Evolutionary conservation across 2,113 vertebrate species (phyloP), one percentile per base, ranked within the genome.

Genomic region (Zingel zingel): DNA sequence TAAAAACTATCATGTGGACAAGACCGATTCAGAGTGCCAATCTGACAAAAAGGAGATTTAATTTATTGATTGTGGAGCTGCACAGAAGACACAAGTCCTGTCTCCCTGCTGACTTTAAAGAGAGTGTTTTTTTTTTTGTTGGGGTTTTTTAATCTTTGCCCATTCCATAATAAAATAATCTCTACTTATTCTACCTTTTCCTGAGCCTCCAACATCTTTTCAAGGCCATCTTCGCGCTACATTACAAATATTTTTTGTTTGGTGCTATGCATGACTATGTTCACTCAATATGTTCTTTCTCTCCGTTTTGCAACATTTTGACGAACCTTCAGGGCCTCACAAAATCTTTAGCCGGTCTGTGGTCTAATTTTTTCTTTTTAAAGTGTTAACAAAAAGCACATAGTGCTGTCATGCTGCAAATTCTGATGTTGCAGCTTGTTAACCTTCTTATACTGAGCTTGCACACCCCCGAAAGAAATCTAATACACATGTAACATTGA

Each of bases 61-160:
- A 73, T 23, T 51, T 61, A 36, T 50, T 62, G 48, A 27, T 69
- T 62, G 68, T 57, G 58, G 12, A 56, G 48, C 56, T 23, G 7
- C 19, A 51, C 4, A n/a, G 18, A 58, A 57, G 15, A 58, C 51
- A 21, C 53, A 72, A 36, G 6, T 62, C 48, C 33, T 53, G 10
- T 19, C 7, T 48, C 6, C 18, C 9, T 57, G 23, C 15, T 62
- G 63, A 14, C 15, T 5, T 68, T 66, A 23, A 56, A 18, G 36
- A 56, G 62, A 21, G 21, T 25, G 10, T 18, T 77, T 30, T 63
- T 62, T 76, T 27, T 27, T 27, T n/a, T n/a, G n/a, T n/a, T n/a
- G n/a, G n/a, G n/a, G n/a, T 76, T 27, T 27, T 27, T 27, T 27
- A 27, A 72, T 77, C 48, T 85, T 47, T 51, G 7, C 64, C 30